A percentile compares a stretch with the other conserved stretches of the same genome.
Evolutionary conservation across 2,797 vertebrate species (phyloP).

Genomic region (Cyprinella venusta): DNA sequence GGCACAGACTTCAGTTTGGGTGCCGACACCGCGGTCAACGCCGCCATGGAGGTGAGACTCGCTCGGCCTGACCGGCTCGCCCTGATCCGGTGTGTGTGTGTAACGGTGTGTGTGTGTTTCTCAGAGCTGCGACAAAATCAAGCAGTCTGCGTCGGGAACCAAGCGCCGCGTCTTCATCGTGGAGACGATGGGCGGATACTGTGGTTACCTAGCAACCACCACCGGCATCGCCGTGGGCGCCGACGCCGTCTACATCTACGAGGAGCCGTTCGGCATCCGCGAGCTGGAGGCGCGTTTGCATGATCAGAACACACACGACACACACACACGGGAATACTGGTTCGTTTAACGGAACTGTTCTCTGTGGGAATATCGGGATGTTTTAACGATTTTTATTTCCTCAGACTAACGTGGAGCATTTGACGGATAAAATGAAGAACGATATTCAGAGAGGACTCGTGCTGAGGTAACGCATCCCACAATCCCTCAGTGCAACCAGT

Average conservation of each 20-base stretch:
- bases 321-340: no score
- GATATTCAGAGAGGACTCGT: constrained; percentile 92
- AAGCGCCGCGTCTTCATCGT: constrained; percentile 96
- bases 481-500: no score
- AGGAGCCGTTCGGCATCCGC: constrained; percentile 91
- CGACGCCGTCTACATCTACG: constrained; percentile 91
- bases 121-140: constrained; percentile 96
- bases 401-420: constrained; percentile 89
- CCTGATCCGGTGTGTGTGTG: no score
- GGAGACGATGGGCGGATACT: constrained; percentile 97
- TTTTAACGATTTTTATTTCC: background rate
- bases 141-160: constrained; percentile 94
- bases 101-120: background rate
- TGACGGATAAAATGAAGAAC: constrained; percentile 93
- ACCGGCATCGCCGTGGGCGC: constrained; percentile 92
- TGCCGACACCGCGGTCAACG: constrained; percentile 92
- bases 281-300: constrained; percentile 84
- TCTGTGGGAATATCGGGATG: no score
- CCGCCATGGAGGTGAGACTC: constrained; percentile 91
- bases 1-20: constrained; percentile 96
- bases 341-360: no score
- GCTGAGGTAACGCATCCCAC: constrained; percentile 79
- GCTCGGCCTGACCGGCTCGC: background rate
- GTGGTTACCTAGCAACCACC: constrained; percentile 91
- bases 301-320: no score